A percentile compares a stretch with the other conserved stretches of the same genome.
Evolutionary conservation across 92 coral and sea anemone species (phyloP).

Genomic region (Hydrozoanthus gracilis): DNA sequence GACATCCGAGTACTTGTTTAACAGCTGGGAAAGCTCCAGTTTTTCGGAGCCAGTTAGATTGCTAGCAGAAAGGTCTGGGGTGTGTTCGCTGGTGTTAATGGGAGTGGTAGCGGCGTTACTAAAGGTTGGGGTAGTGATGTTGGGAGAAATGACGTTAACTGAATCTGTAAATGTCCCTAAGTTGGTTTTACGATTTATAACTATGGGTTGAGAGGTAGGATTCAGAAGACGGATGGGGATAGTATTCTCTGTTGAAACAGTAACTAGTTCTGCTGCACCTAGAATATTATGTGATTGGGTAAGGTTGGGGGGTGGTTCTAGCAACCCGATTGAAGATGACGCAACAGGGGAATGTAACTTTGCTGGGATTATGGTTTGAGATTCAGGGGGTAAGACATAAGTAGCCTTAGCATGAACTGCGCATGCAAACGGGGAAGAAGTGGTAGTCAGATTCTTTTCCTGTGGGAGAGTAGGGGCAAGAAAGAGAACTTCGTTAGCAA

Average conservation of each 20-base stretch:
- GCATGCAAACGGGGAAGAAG: background rate
- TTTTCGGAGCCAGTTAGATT: background rate
- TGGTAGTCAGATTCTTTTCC: no score
- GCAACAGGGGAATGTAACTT: background rate
- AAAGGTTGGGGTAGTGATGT: background rate
- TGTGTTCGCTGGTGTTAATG: background rate
- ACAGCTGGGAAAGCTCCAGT: no score
- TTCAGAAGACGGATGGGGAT: conserved; percentile 9
- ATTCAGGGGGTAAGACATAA: conserved; percentile 9
- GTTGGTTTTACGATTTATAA: background rate
- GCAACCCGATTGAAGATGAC: background rate
- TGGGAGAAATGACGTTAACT: background rate
- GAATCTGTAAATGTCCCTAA: background rate
- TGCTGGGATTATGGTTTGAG: conserved; percentile 6
- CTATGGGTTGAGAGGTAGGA: background rate
- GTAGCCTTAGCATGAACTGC: background rate
- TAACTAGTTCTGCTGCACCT: conserved; percentile 12
- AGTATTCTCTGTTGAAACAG: background rate
- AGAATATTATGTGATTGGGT: background rate
- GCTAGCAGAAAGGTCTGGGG: background rate
- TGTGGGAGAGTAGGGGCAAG: background rate
- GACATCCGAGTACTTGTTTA: background rate
- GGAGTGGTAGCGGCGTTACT: background rate
- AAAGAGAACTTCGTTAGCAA: background rate
- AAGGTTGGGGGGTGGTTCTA: background rate